Evolutionary conservation across 2,113 vertebrate genomes (phyloP).

Genomic region (Protomyctophum bolini): DNA sequence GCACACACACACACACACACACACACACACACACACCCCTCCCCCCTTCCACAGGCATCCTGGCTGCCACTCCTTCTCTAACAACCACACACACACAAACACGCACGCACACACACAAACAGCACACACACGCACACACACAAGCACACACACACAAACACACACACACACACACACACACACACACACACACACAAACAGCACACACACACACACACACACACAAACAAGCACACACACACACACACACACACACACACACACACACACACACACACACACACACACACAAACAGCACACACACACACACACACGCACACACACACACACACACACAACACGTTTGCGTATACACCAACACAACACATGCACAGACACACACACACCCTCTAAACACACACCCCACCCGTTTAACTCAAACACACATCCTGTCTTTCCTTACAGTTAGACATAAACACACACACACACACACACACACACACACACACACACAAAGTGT

Average conservation of each 20-base stretch:
- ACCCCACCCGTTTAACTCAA: constrained; percentile 53
- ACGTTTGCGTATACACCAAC: background rate
- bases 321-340: constrained; percentile 10
- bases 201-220: background rate
- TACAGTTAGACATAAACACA: constrained; percentile 36
- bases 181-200: constrained; percentile 25
- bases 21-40: constrained; percentile 27
- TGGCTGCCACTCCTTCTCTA: constrained; percentile 52
- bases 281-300: constrained; percentile 64
- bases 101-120: constrained; percentile 20
- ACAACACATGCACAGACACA: constrained; percentile 19
- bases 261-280: constrained; percentile 34
- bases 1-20: constrained; percentile 23
- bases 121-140: too few species aligned
- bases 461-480: constrained; percentile 37
- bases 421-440: constrained; percentile 67
- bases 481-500: background rate
- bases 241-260: constrained; percentile 14
- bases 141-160: too few species aligned
- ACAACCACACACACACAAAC: constrained; percentile 8
- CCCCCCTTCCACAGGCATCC: constrained; percentile 52
- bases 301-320: constrained; percentile 12
- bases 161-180: too few species aligned
- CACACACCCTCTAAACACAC: constrained; percentile 62
- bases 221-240: constrained; percentile 6